Conservation (phyloP, 2,888 invertebrate genomes). For the Drosophila monieri region DNA sequence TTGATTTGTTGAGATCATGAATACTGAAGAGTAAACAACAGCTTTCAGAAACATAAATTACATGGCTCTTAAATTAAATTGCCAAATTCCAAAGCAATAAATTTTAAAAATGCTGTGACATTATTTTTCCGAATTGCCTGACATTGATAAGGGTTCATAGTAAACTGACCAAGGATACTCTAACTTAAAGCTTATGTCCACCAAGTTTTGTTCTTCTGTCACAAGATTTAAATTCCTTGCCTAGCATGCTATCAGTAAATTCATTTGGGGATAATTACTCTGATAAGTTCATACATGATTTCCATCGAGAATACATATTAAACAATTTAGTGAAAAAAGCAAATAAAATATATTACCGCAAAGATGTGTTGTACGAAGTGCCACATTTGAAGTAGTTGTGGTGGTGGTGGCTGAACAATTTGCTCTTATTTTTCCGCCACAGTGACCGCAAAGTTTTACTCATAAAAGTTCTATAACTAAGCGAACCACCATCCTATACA, state of each 20-base stretch:
- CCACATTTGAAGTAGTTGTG: slow-evolving; percentile 7
- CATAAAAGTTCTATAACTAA: slow-evolving; percentile 9
- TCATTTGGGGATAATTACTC: slow-evolving; percentile 15
- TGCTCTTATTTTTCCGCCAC: slow-evolving; percentile 39
- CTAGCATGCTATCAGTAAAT: neutral
- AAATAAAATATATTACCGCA: slow-evolving; percentile 34
- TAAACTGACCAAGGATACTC: neutral
- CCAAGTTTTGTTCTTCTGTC: neutral
- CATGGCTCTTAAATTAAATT: neutral
- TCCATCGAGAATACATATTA: slow-evolving; percentile 16
- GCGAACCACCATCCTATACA: neutral
- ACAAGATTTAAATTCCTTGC: slow-evolving; percentile 12
- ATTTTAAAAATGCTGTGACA: slow-evolving; percentile 4
- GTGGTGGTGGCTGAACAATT: slow-evolving; percentile 12
- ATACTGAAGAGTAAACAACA: neutral
- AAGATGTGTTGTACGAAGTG: slow-evolving; percentile 26
- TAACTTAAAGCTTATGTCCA: neutral
- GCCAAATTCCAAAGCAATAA: neutral
- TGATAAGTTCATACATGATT: slow-evolving; percentile 21
- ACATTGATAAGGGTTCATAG: slow-evolving; percentile 34
- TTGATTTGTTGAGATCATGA: slow-evolving; percentile 26
- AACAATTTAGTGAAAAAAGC: slow-evolving; percentile 30
- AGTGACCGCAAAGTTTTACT: slow-evolving; percentile 42
- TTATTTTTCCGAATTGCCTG: slow-evolving; percentile 7
- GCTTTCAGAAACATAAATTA: neutral